Percentiles rank a stretch among this genome's conserved stretches.
phyloP scores from a whole-genome alignment of 2,888 invertebrate species.

The Monochamus alternatus region DNA sequence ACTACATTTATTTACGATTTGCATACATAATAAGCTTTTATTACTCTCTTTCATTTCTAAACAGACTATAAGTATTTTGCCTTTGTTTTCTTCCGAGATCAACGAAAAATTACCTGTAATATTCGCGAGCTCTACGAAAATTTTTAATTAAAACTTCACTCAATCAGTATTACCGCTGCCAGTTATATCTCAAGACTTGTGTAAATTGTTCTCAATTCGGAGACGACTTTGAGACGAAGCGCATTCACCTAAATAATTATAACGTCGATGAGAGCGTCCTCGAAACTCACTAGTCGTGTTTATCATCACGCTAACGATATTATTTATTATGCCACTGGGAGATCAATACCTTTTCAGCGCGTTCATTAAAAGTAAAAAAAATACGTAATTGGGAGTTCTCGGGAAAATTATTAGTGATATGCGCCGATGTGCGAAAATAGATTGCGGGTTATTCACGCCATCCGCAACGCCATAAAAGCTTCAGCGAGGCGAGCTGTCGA shows the following conservation, averaged over 20 bases:
- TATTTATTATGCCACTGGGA: conserved; percentile 8
- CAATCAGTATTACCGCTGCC: too few species aligned
- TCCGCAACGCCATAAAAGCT: neutral
- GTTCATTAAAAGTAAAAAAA: conserved; percentile 19
- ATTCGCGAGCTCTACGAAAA: too few species aligned
- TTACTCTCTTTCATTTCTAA: too few species aligned
- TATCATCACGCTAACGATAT: conserved; percentile 8
- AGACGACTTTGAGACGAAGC: too few species aligned
- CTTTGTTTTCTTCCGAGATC: too few species aligned
- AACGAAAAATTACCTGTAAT: too few species aligned
- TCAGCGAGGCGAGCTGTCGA: neutral
- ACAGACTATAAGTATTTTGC: too few species aligned
- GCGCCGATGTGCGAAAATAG: conserved; percentile 7
- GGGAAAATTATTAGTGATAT: conserved; percentile 7
- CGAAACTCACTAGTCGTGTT: neutral
- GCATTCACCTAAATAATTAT: neutral
- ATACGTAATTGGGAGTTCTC: conserved; percentile 1
- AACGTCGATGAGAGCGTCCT: conserved; percentile 5
- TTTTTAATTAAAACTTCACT: too few species aligned
- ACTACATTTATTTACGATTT: too few species aligned
- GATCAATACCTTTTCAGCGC: conserved; percentile 11
- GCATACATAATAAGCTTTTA: too few species aligned
- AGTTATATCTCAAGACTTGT: too few species aligned
- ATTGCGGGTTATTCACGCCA: neutral
- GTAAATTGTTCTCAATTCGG: too few species aligned